Base-by-base conservation (phyloP, 1,140 invertebrate genomes). In the Scaptomyza graminum region DNA sequence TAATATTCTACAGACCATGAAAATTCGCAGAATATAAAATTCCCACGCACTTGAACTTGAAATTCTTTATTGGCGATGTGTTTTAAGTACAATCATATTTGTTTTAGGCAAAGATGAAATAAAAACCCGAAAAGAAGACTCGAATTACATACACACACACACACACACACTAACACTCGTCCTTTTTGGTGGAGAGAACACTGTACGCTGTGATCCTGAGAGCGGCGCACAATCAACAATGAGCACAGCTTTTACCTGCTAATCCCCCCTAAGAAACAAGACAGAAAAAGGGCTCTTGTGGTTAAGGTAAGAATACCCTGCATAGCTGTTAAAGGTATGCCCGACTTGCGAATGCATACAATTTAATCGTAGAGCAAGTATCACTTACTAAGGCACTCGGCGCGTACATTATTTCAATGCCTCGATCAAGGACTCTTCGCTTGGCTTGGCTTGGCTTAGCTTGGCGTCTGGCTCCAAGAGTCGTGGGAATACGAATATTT, bases 41-140 rank as follows among this genome's bases (percentile, higher is more conserved):
- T 85, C 82, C 82, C 82, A 85, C 82, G 82, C 82, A 85, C 82
- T 85, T 85, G 82, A 85, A 85, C 78, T 82, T 84, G 81, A 84
- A 85, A 82, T 82, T 75, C 62, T 62, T 74, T 31, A 34, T 28
- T 28, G 49, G 61, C 63, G 52, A 43, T 22, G 18, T 22, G 52
- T 66, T 74, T 70, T 74, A 64, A 74, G 77, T 71, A 65, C 18
- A 22, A 22, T 22, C 18, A 22, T 64, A 51, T 76, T 57, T 73
- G 41, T 71, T 47, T 70, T 56, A 49, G 47, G 47, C 55, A 73
- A 80, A 25, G 50, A 49, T 46, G 51, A 47, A 56, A 34, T 37
- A 56, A 57, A 18, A 15, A 31, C 34, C 52, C 37, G 12, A 41
- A 28, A 56, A 56, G 65, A 65, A 34, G 46, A 82, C 82, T 85